Evolutionary conservation across 2,888 invertebrate genomes (phyloP).

Genomic region (Himalopsyche anomala): DNA sequence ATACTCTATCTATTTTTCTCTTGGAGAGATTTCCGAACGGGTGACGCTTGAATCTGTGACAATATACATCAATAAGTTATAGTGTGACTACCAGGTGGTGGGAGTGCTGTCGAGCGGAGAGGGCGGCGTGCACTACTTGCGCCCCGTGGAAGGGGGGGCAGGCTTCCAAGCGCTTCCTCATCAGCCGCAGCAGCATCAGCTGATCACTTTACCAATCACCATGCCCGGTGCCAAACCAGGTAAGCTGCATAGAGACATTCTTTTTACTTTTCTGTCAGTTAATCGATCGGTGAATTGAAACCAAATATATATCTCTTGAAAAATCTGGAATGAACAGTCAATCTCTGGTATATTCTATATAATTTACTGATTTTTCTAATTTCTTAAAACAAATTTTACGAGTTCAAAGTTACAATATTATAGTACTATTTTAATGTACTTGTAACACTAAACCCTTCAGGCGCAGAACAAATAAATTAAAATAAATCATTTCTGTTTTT

Average conservation of each 20-base stretch:
- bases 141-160: conserved; percentile 72
- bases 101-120: conserved; percentile 83
- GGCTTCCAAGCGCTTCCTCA: conserved; percentile 66
- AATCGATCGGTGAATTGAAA: not conserved
- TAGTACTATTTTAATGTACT: too few species aligned
- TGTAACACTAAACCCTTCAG: too few species aligned
- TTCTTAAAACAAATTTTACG: too few species aligned
- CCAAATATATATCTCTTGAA: too few species aligned
- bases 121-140: conserved; percentile 85
- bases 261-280: not conserved
- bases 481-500: too few species aligned
- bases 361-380: too few species aligned
- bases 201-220: conserved; percentile 87
- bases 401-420: too few species aligned
- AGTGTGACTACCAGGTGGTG: conserved; percentile 75
- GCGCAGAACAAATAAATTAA: too few species aligned
- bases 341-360: too few species aligned
- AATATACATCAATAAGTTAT: conserved; percentile 58
- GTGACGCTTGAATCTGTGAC: not conserved
- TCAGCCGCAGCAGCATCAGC: conserved; percentile 77
- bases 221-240: conserved; percentile 85
- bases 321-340: too few species aligned
- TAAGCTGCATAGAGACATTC: conserved; percentile 65
- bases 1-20: too few species aligned
- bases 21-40: too few species aligned